Percentiles rank a stretch among this genome's conserved stretches.
Evolutionary conservation across 2,888 invertebrate species (phyloP).

Genomic region (Noctua pronuba): DNA sequence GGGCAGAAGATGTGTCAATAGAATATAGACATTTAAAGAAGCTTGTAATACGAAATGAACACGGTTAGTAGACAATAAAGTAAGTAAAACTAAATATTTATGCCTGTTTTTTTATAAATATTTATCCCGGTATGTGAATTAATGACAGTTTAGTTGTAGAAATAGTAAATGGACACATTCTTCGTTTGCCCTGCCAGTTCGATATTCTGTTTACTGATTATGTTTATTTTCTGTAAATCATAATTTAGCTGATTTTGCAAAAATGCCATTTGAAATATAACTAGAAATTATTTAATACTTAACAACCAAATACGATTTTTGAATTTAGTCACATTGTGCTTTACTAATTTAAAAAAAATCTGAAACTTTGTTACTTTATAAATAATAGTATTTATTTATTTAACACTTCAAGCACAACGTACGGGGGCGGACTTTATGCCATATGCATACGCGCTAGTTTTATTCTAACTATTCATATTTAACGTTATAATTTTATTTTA

Average conservation of each 20-base stretch:
- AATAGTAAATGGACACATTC: background rate
- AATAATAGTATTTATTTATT: background rate
- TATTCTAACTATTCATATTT: background rate
- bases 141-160: background rate
- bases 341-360: background rate
- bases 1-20: slow-evolving; percentile 4
- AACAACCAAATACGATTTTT: background rate
- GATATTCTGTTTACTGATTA: background rate
- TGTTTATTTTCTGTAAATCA: background rate
- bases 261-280: background rate
- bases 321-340: too few relatives aligned
- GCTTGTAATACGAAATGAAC: background rate
- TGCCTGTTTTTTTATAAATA: too few relatives aligned
- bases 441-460: background rate
- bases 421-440: too few relatives aligned
- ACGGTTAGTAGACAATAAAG: background rate
- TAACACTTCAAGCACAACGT: too few relatives aligned
- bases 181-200: background rate
- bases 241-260: too few relatives aligned
- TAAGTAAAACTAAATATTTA: background rate
- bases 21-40: background rate
- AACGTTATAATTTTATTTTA: too few relatives aligned
- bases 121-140: too few relatives aligned
- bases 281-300: background rate
- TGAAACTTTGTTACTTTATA: background rate